Conservation (phyloP, 2,113 vertebrate genomes). For the Microcebus griseorufus region DNA sequence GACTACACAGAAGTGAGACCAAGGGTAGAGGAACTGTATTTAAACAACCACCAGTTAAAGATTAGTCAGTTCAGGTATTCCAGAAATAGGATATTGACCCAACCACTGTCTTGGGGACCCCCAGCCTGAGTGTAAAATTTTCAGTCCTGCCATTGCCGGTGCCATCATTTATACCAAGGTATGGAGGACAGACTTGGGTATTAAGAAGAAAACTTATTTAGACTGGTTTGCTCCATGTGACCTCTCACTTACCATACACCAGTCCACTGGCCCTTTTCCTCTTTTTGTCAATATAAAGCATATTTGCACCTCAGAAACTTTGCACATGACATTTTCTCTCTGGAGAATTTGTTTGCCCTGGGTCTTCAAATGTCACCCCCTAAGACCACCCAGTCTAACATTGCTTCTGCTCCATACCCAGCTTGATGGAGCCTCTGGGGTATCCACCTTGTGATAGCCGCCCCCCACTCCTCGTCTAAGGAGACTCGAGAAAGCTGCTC, state of each 20-base stretch:
- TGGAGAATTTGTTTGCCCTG: not conserved
- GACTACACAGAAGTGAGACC: not conserved
- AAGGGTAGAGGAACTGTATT: not conserved
- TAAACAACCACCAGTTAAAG: not conserved
- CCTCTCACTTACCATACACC: not conserved
- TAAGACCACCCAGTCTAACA: not conserved
- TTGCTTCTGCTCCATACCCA: no score
- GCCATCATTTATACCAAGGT: not conserved
- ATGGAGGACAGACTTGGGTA: not conserved
- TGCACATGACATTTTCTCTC: not conserved
- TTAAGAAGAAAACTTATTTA: not conserved
- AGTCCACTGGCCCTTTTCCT: not conserved
- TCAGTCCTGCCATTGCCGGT: not conserved
- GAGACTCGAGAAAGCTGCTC: not conserved
- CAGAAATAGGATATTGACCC: not conserved
- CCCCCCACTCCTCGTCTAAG: not conserved
- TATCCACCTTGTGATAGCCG: not conserved
- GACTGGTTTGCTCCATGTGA: not conserved
- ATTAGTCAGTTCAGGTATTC: not conserved
- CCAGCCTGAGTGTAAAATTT: not conserved
- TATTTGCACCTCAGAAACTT: not conserved
- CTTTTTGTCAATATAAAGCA: not conserved
- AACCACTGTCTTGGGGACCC: not conserved
- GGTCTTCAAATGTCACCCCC: not conserved
- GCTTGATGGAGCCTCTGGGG: not conserved